phyloP scores from a whole-genome alignment of 2,797 vertebrate genomes.

The Sebastes variabilis region DNA sequence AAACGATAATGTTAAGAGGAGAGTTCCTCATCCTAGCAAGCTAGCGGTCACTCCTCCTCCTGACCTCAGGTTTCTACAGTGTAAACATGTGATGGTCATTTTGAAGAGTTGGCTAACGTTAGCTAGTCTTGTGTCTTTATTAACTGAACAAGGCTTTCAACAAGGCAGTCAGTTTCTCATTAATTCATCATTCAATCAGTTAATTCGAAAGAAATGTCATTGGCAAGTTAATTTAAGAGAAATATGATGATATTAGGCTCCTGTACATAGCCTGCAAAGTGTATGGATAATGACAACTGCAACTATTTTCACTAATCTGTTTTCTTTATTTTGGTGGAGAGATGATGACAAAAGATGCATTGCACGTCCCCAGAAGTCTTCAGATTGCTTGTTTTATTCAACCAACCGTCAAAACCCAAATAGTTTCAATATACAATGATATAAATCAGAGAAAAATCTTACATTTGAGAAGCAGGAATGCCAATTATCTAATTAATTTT shows the following conservation, averaged over 20 bases:
- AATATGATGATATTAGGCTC: neutral
- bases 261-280: neutral
- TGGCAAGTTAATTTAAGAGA: neutral
- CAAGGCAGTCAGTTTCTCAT: neutral
- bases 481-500: neutral
- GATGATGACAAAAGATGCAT: neutral
- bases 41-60: slow-evolving; percentile 31
- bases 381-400: neutral
- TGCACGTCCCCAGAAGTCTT: neutral
- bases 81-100: neutral
- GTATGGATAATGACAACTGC: neutral
- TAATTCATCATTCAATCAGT: neutral
- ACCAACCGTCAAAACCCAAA: neutral
- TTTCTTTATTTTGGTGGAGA: neutral
- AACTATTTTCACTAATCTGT: neutral
- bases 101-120: neutral
- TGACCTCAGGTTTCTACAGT: neutral
- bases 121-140: neutral
- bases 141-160: neutral
- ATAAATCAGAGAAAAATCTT: neutral
- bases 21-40: slow-evolving; percentile 27
- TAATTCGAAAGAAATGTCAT: neutral
- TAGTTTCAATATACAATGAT: neutral
- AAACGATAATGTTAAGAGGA: neutral
- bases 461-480: neutral